phyloP scores from a whole-genome alignment of 2,797 vertebrate species.

The Aphelocoma californica region DNA sequence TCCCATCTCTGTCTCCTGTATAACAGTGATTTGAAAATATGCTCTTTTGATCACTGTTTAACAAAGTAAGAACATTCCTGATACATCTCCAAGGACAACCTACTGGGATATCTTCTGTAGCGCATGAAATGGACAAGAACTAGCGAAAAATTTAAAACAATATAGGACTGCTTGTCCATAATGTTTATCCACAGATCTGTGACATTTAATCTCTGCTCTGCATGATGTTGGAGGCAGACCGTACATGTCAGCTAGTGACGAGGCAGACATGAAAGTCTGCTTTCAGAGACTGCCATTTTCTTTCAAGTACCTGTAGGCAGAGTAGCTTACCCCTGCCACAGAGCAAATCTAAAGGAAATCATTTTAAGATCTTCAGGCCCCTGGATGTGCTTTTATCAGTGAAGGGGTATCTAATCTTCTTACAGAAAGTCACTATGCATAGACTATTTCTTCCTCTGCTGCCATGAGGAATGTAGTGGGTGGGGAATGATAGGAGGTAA shows the following conservation, averaged over 20 bases:
- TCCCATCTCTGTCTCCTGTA: neutral
- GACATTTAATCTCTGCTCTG: neutral
- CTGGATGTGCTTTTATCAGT: neutral
- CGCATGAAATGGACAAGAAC: neutral
- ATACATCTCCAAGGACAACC: neutral
- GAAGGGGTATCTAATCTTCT: neutral
- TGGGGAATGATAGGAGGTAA: neutral
- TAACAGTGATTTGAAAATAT: neutral
- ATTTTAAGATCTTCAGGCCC: neutral
- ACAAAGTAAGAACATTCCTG: neutral
- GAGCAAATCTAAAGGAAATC: neutral
- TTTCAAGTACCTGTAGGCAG: neutral
- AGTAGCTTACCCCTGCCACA: neutral
- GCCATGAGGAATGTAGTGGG: neutral
- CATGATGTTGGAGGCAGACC: rapidly evolving
- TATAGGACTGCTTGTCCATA: neutral
- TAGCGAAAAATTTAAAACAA: neutral
- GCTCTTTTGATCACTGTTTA: neutral
- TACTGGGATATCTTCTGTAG: neutral
- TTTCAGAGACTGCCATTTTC: neutral
- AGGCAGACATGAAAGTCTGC: neutral
- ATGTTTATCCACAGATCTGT: neutral
- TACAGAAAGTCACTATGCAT: neutral
- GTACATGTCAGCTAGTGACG: rapidly evolving
- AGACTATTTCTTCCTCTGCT: neutral